Base-by-base conservation (phyloP, 2,797 vertebrate species). In the Synanceia verrucosa region DNA sequence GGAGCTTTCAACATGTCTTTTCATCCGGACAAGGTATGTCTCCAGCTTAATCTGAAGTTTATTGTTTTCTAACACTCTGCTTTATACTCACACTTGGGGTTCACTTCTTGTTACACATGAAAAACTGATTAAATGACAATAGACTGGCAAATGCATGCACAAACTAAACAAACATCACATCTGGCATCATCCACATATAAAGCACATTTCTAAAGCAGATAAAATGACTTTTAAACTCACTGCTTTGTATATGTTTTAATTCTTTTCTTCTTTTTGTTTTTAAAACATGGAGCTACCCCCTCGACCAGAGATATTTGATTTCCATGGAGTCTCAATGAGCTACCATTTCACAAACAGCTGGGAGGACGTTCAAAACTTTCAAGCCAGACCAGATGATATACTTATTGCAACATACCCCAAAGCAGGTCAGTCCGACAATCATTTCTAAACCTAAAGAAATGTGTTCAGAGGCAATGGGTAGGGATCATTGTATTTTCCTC, bases 321-420 rank as follows among this genome's bases (percentile, higher is more conserved):
- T 91, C 73, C 73, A 90, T 4, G 92, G 92, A 8, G 78, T 93
- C 29, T 48, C 73, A 12, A 92, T 94, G 92, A 58, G 2, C 2
- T 58, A 69, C 7, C 68, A 47, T 50, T 92, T 91, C 52, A 92
- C 88, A 5, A 77, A 86, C 31, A 92, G 89, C 79, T 93, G 91
- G 91, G 86, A 93, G 26, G 88, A 90, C 0, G 2, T 93, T 23
- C 83, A 93, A 51, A 89, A 88, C 63, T 93, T 93, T 65, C 65
- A 92, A 52, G 90, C 91, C 59, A 89, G 84, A 65, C 90, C 92
- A 11, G 92, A 94, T 75, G 92, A 94, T 46, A 89, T 94, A 21
- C 74, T 93, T 0, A 82, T 93, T 18, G 91, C 86, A 12, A 91
- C 89, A 6, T 93, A 93, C 37, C 91, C 91, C 1, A 94, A 93